Evolutionary conservation across 2,888 invertebrate genomes (phyloP).

Genomic region (Dryobota labecula): DNA sequence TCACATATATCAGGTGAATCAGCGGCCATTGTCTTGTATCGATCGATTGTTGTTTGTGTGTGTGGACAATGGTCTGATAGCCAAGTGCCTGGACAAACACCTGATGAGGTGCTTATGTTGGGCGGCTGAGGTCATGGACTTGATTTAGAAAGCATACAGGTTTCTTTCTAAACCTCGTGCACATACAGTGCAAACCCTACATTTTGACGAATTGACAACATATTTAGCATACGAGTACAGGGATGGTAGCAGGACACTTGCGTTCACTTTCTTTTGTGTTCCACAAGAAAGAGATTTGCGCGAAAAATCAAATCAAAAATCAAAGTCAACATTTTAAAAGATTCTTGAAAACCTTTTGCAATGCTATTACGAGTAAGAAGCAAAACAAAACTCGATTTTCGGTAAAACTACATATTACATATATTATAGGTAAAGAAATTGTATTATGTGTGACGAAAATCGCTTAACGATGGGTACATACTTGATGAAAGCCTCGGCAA

Average conservation of each 20-base stretch:
- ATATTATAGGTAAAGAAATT: too few relatives aligned
- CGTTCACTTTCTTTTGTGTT: too few relatives aligned
- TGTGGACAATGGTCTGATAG: background rate
- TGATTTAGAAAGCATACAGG: background rate
- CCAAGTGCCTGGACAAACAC: background rate
- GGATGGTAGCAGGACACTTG: too few relatives aligned
- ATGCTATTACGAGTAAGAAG: background rate
- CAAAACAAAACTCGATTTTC: background rate
- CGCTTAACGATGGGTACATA: slow-evolving; percentile 28
- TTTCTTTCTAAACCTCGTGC: background rate
- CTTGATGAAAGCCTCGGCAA: slow-evolving; percentile 44
- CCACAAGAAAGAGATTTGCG: too few relatives aligned
- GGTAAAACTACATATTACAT: background rate
- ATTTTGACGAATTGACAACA: background rate
- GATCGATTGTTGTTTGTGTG: background rate
- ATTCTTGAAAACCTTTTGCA: background rate
- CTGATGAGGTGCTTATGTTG: background rate
- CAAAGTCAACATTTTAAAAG: too few relatives aligned
- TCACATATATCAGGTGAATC: background rate
- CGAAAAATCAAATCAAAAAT: too few relatives aligned
- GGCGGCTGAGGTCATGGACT: background rate
- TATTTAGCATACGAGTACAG: background rate
- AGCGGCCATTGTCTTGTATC: background rate
- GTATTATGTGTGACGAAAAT: background rate
- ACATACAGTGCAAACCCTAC: background rate